Percentiles rank a stretch among this genome's conserved stretches.
These are phyloP conservation scores for Cuniculus paca DNA, from an alignment of 2,797 vertebrate genomes.

Conservation along the genomic window DNA sequence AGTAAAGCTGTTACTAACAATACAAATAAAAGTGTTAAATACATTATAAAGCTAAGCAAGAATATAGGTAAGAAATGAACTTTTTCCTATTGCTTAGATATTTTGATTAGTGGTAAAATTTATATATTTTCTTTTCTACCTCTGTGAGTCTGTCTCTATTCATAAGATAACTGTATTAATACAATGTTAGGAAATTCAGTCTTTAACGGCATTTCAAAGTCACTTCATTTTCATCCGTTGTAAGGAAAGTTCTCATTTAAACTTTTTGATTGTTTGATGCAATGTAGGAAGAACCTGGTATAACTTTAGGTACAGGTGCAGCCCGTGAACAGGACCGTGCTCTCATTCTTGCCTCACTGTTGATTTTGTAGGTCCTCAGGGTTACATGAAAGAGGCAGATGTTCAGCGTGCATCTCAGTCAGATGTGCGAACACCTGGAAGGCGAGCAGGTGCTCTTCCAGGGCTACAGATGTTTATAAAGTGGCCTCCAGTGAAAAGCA, in stretches of 20 bases:
- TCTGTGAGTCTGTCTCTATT: not conserved
- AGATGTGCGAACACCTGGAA: not conserved
- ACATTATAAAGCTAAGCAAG: not conserved
- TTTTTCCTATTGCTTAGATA: not conserved
- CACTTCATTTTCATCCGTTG: slow-evolving; percentile 32
- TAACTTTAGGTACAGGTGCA: not conserved
- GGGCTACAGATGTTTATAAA: not conserved
- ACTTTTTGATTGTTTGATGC: not conserved
- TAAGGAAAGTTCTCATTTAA: slow-evolving; percentile 41
- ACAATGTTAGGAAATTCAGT: not conserved
- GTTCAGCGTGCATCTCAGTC: not conserved
- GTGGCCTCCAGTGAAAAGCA: not conserved
- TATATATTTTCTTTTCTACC: not conserved
- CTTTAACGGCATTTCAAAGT: not conserved
- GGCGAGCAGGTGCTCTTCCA: not conserved
- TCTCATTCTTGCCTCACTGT: not conserved
- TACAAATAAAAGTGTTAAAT: not conserved
- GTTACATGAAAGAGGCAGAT: not conserved
- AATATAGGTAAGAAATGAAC: slow-evolving; percentile 15
- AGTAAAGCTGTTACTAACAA: not conserved
- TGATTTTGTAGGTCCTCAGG: not conserved
- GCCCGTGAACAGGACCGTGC: not conserved
- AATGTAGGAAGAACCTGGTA: not conserved
- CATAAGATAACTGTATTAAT: not conserved
- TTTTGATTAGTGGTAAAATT: not conserved